Evolutionary conservation across 2,797 vertebrate genomes (phyloP).

Genomic region (Lacerta bilineata): DNA sequence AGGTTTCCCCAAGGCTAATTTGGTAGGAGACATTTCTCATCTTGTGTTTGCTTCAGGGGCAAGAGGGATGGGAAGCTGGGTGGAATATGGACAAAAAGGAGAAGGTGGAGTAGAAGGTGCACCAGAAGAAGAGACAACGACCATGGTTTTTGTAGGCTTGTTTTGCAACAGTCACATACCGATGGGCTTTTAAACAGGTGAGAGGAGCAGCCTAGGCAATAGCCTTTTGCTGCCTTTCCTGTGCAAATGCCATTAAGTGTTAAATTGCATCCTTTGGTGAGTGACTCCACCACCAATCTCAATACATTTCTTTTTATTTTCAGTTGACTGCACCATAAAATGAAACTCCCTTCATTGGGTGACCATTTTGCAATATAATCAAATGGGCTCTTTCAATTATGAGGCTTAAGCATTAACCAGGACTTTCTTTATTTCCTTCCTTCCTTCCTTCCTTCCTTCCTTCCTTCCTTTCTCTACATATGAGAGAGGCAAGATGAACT

Average conservation of each 20-base stretch:
- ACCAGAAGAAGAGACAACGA: neutral
- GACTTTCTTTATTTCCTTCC: neutral
- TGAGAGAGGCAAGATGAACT: neutral
- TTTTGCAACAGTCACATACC: constrained; percentile 34
- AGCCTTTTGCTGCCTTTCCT: constrained; percentile 24
- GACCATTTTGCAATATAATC: neutral
- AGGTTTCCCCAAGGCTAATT: constrained; percentile 30
- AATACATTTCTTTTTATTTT: constrained; percentile 8
- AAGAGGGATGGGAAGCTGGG: constrained; percentile 13
- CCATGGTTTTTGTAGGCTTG: neutral
- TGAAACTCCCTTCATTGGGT: constrained; percentile 26
- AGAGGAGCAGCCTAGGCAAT: neutral
- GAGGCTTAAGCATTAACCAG: constrained; percentile 1
- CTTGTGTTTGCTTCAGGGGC: constrained; percentile 7
- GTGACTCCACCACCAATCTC: constrained; percentile 25
- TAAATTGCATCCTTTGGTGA: constrained; percentile 9
- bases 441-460: neutral
- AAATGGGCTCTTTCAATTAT: neutral
- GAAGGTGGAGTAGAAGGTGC: constrained; percentile 50
- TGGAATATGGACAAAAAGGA: neutral
- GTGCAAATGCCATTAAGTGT: constrained; percentile 41
- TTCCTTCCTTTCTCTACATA: neutral
- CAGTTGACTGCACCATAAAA: constrained; percentile 29
- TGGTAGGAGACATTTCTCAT: neutral
- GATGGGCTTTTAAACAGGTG: constrained; percentile 69